These are phyloP conservation scores for Apostichopus leukothele DNA, from an alignment of 53 echinoderm and acorn worm species.

Conservation along the genomic window DNA sequence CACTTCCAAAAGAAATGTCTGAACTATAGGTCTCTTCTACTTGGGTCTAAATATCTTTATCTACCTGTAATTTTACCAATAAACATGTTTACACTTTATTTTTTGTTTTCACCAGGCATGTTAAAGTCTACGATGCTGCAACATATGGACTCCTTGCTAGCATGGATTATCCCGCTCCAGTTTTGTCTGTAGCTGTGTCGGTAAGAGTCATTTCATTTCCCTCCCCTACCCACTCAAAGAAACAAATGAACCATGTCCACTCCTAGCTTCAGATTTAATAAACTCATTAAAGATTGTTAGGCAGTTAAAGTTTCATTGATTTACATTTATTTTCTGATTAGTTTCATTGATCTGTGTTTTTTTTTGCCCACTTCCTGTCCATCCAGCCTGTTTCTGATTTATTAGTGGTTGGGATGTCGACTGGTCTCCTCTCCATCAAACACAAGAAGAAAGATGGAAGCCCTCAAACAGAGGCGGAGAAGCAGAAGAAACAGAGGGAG, in stretches of 20 bases:
- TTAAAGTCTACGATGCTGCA: conserved; percentile 90
- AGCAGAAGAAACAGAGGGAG: conserved; percentile 45
- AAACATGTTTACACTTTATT: not conserved
- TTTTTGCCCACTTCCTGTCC: not conserved
- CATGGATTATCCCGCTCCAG: conserved; percentile 85
- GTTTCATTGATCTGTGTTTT: not conserved
- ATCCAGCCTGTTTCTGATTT: conserved; percentile 67
- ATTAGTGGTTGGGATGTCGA: conserved; percentile 85
- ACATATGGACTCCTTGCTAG: conserved; percentile 81
- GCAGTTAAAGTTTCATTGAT: too few species aligned
- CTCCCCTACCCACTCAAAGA: too few species aligned
- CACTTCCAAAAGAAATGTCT: too few species aligned
- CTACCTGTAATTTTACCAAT: not conserved
- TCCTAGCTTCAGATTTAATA: too few species aligned
- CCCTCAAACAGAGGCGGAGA: conserved; percentile 33
- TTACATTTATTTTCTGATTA: not conserved
- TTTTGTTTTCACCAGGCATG: conserved; percentile 67
- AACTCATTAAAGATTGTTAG: too few species aligned
- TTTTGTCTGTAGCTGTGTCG: conserved; percentile 77
- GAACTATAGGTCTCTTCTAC: too few species aligned
- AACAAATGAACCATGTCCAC: too few species aligned
- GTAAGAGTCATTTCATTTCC: conserved; percentile 52
- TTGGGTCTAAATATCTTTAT: too few species aligned
- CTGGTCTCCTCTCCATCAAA: conserved; percentile 89
- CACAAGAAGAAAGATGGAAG: conserved; percentile 70